Evolutionary conservation across 2,888 invertebrate species (phyloP), one percentile per base, ranked within the genome.

Genomic region (Pristionchus arcanus): DNA sequence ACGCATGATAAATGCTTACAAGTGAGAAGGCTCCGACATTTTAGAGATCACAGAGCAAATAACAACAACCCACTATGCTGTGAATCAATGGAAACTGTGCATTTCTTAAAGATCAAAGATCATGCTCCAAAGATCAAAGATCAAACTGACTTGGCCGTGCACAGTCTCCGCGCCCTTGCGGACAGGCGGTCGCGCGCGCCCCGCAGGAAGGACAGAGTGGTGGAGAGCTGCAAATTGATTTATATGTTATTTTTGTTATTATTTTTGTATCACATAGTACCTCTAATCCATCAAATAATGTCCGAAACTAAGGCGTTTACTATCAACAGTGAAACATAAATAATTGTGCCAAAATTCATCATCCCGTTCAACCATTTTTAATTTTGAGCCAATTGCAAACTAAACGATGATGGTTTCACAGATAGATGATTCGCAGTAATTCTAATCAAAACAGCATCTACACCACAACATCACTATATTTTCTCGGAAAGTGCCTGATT

Each of bases 151-250:
- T 84, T 66, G n/a, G 68, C 34, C 1, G 87, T 31, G 53, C 87
- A 87, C 49, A 93, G 90, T 49, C 91, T 91, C n/a, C 93, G 49
- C 16, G 92, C 91, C 53, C 92, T 49, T 0, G 92, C 92, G 16
- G 91, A 91, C 1, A 93, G 88, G 4, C 93, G 90, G 84, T 92
- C 92, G 11, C 92, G 53, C 31, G 92, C 92, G 19, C 91, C 91
- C 55, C 93, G 90, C 25, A 93, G 86, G 74, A 93, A 92, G 31
- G 91, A 88, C 28, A 93, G 85, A 4, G 91, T 91, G 16, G 90
- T 90, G 42, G 92, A 92, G 34, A 93, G 91, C 90, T 92, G 91
- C 3, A 31, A 59, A 21, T 16, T 28, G 0, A 49, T 49, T 49
- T 7, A 11, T 7, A 11, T 49, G 37, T 68, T 2, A n/a, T 3